Base-by-base conservation (phyloP, 1,140 invertebrate genomes). In the Aphis craccivora region DNA sequence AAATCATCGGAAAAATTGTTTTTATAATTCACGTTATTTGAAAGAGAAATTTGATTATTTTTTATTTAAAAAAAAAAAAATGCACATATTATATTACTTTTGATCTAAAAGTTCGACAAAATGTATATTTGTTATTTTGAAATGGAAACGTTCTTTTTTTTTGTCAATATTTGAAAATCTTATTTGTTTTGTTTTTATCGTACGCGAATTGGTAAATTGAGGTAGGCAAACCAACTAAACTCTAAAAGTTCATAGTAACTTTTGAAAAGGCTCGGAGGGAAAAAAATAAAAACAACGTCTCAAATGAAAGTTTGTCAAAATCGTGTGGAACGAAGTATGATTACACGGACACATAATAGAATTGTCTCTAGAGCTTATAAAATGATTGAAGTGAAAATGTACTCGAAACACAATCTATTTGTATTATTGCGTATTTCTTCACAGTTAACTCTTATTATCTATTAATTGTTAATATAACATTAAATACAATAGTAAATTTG, bases 111-210 rank as follows among this genome's bases (percentile, higher is more conserved):
- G 30, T 89, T 89, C 18, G 7, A 37, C 9, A 25, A 89, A 89
- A 55, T 35, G 9, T 89, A 25, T 55, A 40, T 55, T 89, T 55
- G 3, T 11, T 89, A 55, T 89, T 89, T 89, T 89, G 51, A 37
- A 89, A 89, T 55, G 35, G n/a, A 89, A 89, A 37, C 51, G 35
- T 30, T 30, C 51, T 88, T 88, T 51, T 88, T 84, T 40, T 18
- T 20, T 37, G 35, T 20, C 4, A 76, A 86, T 30, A 89, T 53
- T 53, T 89, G 48, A 35, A 53, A 89, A 89, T 37, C 87, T 23
- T 53, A 55, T 89, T 89, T 89, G 35, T 89, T 89, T 89, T 89
- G 48, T 89, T 89, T 89, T 89, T 14, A 23, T 40, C 25, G 23
- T 89, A 35, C 22, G 53, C 40, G 51, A 35, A 53, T 89, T 89